These are phyloP conservation scores for Ferrisia virgata DNA, from an alignment of 2,888 invertebrate species.

Conservation along the genomic window DNA sequence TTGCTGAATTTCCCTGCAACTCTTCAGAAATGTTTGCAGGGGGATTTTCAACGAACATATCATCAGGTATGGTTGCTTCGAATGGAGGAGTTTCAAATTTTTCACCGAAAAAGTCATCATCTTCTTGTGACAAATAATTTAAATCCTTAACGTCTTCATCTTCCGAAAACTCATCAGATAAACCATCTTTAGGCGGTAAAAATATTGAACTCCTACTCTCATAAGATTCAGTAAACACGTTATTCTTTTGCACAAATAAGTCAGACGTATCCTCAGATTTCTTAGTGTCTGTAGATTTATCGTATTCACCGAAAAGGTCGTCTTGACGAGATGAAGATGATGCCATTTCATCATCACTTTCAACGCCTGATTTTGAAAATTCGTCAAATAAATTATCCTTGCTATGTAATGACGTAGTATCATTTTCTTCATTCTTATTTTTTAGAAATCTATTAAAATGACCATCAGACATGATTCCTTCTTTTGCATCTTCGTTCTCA, in stretches of 20 bases:
- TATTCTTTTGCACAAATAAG: too few species aligned
- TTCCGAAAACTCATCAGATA: background rate
- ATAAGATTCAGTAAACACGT: background rate
- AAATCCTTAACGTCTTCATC: background rate
- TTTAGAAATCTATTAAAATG: too few species aligned
- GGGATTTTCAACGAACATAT: background rate
- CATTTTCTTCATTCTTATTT: background rate
- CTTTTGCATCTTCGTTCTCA: background rate
- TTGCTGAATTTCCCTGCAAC: background rate
- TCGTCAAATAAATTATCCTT: background rate
- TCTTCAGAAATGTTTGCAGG: background rate
- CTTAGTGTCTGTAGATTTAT: background rate
- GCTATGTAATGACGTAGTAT: background rate
- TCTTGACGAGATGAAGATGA: background rate
- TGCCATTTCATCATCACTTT: background rate
- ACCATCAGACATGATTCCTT: background rate
- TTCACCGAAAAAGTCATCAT: background rate
- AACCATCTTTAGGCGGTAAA: background rate
- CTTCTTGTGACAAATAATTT: background rate
- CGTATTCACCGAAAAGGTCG: background rate
- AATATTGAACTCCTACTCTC: background rate
- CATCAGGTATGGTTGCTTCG: background rate
- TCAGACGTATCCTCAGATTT: background rate
- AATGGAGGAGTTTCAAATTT: background rate
- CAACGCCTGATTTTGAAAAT: background rate